phyloP scores from a whole-genome alignment of 2,888 invertebrate genomes.

The Megastigmus dorsalis region DNA sequence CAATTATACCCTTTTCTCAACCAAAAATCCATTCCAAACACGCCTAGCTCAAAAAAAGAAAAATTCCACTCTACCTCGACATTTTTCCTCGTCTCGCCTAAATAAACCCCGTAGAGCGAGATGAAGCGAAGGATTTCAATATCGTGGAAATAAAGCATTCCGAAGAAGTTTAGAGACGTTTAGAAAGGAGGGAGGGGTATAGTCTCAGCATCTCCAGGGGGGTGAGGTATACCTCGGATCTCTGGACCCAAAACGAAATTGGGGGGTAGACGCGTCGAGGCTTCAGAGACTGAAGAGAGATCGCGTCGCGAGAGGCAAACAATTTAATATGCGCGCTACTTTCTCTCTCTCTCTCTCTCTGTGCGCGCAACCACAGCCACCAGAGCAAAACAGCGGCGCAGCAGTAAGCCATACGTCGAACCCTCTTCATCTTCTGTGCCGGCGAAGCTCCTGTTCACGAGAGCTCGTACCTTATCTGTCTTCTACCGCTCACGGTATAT shows the following conservation, averaged over 20 bases:
- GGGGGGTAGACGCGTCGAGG: not conserved
- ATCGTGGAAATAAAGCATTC: not conserved
- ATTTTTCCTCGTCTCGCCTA: no score
- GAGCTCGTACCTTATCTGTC: constrained; percentile 3
- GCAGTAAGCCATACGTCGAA: constrained; percentile 28
- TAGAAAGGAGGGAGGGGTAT: not conserved
- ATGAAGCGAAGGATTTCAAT: not conserved
- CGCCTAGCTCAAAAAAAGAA: no score
- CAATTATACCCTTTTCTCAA: no score
- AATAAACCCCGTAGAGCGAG: not conserved
- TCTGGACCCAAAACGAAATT: no score
- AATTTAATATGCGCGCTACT: constrained; percentile 34
- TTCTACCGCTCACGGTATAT: constrained; percentile 13
- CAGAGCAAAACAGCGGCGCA: not conserved
- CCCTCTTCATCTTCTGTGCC: constrained; percentile 33
- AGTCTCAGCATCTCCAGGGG: no score
- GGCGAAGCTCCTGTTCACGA: no score
- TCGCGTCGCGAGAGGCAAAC: no score
- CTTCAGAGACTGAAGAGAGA: no score
- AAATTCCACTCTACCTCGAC: no score
- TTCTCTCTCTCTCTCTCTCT: no score
- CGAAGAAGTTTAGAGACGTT: not conserved
- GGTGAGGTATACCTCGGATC: no score
- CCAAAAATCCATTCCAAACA: no score
- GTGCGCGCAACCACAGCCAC: constrained; percentile 14